phyloP scores from a whole-genome alignment of 2,888 invertebrate species.

The Hypomecis atomaria region DNA sequence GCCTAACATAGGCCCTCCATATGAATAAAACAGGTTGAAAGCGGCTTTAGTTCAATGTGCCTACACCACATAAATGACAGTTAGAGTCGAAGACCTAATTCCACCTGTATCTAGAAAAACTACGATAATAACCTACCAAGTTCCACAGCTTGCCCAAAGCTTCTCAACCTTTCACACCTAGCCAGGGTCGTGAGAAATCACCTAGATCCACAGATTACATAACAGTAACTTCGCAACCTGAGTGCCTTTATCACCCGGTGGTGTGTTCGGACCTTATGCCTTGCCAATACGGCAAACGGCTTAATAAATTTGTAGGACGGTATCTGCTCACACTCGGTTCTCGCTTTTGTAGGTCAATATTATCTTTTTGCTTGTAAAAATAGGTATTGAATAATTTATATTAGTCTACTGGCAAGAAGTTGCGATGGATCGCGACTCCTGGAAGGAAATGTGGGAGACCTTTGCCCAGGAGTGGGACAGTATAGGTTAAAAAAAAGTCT shows the following conservation, averaged over 20 bases:
- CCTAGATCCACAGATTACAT: conserved; percentile 7
- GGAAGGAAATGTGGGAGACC: too few species aligned
- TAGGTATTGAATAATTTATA: conserved; percentile 11
- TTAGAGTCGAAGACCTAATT: neutral
- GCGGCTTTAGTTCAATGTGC: too few species aligned
- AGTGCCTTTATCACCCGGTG: conserved; percentile 27
- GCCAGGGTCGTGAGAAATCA: conserved; percentile 11
- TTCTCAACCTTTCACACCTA: conserved; percentile 7
- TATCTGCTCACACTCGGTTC: conserved; percentile 20
- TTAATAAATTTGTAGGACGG: conserved; percentile 54
- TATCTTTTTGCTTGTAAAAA: conserved; percentile 19
- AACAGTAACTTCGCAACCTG: neutral
- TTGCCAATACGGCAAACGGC: conserved; percentile 56
- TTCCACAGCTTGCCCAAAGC: neutral
- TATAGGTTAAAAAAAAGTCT: too few species aligned
- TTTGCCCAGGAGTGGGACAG: too few species aligned
- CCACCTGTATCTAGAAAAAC: neutral
- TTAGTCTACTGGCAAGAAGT: too few species aligned
- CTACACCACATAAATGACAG: too few species aligned
- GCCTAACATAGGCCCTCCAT: too few species aligned
- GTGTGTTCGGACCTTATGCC: conserved; percentile 42
- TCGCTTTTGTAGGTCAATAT: conserved; percentile 19
- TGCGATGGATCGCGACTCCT: too few species aligned
- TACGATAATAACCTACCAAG: neutral
- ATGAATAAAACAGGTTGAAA: too few species aligned